Percentiles rank a stretch among this genome's conserved stretches.
Evolutionary conservation across 2,888 invertebrate genomes (phyloP).

Genomic region (Eupithecia pulchellata): DNA sequence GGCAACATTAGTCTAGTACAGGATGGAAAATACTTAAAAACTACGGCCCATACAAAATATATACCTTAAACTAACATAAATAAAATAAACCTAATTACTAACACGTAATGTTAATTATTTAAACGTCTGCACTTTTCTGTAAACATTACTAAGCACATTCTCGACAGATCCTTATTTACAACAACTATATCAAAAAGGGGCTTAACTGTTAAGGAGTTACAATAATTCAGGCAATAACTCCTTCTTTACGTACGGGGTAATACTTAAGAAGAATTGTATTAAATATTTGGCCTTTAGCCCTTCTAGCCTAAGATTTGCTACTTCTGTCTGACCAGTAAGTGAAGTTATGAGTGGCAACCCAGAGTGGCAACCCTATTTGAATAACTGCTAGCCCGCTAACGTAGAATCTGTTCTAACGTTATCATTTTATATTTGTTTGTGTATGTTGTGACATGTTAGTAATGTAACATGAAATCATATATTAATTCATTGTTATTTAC

Average conservation of each 20-base stretch:
- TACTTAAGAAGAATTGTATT: neutral
- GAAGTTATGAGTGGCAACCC: too few species aligned
- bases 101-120: too few species aligned
- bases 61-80: too few species aligned
- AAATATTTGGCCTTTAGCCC: neutral
- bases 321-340: neutral
- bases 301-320: neutral
- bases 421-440: constrained; percentile 25
- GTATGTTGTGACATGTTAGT: neutral
- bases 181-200: neutral
- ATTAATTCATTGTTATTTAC: neutral
- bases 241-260: neutral
- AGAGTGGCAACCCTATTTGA: constrained; percentile 25
- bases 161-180: too few species aligned
- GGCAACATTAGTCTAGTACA: too few species aligned
- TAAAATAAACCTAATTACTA: too few species aligned
- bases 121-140: too few species aligned
- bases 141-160: too few species aligned
- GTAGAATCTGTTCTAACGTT: constrained; percentile 18
- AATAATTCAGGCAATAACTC: neutral
- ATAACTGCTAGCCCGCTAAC: constrained; percentile 31
- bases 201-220: neutral
- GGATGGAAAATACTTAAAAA: too few species aligned
- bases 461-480: neutral
- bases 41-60: too few species aligned